phyloP scores from a whole-genome alignment of 2,888 invertebrate species.

The Acheta domesticus region DNA sequence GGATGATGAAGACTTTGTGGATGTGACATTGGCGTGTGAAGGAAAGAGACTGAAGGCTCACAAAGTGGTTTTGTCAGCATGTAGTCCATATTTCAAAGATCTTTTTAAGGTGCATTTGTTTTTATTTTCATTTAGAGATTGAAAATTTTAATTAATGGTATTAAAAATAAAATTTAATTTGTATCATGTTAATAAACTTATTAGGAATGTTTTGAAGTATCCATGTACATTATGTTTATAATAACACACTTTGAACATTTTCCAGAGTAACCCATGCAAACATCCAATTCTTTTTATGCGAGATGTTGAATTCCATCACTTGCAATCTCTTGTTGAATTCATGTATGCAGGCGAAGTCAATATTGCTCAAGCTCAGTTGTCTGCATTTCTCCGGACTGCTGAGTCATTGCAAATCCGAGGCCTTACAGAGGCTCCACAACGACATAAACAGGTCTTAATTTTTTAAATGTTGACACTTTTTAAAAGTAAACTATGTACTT shows the following conservation, averaged over 20 bases:
- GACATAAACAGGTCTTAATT: conserved; percentile 44
- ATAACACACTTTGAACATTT: conserved; percentile 39
- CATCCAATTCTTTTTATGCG: conserved; percentile 83
- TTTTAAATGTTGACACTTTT: neutral
- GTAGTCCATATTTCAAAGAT: conserved; percentile 85
- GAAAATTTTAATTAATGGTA: neutral
- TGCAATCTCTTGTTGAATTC: conserved; percentile 74
- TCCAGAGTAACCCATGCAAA: conserved; percentile 78
- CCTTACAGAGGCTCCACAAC: conserved; percentile 57
- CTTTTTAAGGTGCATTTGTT: conserved; percentile 69
- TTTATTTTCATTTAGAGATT: neutral
- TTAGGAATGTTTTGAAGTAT: neutral
- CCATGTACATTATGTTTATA: neutral
- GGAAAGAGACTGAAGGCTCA: conserved; percentile 79
- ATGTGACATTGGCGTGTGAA: conserved; percentile 83
- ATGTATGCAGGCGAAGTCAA: conserved; percentile 85
- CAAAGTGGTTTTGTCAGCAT: conserved; percentile 80
- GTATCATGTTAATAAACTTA: neutral
- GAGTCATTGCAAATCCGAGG: conserved; percentile 76
- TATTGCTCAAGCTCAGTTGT: conserved; percentile 73
- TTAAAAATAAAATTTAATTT: neutral
- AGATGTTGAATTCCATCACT: conserved; percentile 75
- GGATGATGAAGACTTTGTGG: conserved; percentile 83
- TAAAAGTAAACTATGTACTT: no score
- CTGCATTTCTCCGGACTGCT: conserved; percentile 71